Percentiles rank a stretch among this genome's conserved stretches.
phyloP scores from a whole-genome alignment of 2,113 vertebrate species.

The Takifugu flavidus region DNA sequence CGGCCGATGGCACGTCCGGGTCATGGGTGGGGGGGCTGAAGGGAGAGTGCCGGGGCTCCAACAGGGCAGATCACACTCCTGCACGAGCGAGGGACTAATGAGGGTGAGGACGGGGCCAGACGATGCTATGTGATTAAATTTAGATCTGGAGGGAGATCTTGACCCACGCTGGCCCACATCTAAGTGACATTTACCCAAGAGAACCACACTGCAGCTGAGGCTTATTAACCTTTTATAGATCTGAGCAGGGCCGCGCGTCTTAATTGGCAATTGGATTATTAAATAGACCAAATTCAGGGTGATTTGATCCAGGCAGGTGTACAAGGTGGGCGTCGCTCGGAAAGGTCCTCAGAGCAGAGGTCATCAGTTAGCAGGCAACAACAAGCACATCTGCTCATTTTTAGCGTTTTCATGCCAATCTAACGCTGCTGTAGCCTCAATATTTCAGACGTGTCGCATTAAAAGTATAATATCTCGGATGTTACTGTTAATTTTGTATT shows the following conservation, averaged over 20 bases:
- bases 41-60: slow-evolving; percentile 45
- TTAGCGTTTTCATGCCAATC: no score
- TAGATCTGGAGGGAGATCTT: slow-evolving; percentile 81
- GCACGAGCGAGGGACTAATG: slow-evolving; percentile 76
- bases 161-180: slow-evolving; percentile 74
- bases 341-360: slow-evolving; percentile 31
- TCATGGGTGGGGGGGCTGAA: slow-evolving; percentile 22
- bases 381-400: background rate
- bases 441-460: no score
- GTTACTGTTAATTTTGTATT: no score
- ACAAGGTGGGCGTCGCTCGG: slow-evolving; percentile 56
- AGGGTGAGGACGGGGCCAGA: slow-evolving; percentile 75
- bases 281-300: slow-evolving; percentile 73
- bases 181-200: slow-evolving; percentile 83
- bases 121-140: slow-evolving; percentile 79
- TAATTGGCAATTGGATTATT: slow-evolving; percentile 81
- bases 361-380: slow-evolving; percentile 18
- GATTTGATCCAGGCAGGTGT: slow-evolving; percentile 69
- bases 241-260: slow-evolving; percentile 65
- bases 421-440: no score
- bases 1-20: slow-evolving; percentile 37
- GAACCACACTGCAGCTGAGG: slow-evolving; percentile 75
- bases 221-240: slow-evolving; percentile 81
- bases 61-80: slow-evolving; percentile 64
- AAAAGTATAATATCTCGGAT: no score